A percentile compares a stretch with the other conserved stretches of the same genome.
Evolutionary conservation across 2,113 vertebrate species (phyloP).

Genomic region (Strix uralensis): DNA sequence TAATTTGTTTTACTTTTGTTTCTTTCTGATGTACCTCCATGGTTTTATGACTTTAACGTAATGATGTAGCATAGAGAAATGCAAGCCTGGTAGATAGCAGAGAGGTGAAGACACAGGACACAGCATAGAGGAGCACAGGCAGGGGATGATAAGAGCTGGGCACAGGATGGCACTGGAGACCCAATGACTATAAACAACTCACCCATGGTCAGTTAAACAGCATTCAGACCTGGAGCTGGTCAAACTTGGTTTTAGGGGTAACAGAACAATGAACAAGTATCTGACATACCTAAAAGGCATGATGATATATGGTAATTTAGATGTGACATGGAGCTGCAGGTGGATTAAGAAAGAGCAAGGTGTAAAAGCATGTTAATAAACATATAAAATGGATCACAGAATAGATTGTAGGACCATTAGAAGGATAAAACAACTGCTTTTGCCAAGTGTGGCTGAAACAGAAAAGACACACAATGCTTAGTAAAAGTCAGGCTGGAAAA

Average conservation of each 20-base stretch:
- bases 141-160: background rate
- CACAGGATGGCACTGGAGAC: background rate
- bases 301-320: background rate
- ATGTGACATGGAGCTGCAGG: background rate
- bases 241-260: background rate
- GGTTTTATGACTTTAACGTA: background rate
- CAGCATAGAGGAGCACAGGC: background rate
- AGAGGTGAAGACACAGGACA: background rate
- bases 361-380: background rate
- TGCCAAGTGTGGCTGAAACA: background rate
- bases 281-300: background rate
- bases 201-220: background rate
- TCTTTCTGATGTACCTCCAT: background rate
- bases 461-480: background rate
- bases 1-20: conserved; percentile 31
- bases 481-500: background rate
- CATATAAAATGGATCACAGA: background rate
- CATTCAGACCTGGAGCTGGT: background rate
- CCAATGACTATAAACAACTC: background rate
- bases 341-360: background rate
- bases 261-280: background rate
- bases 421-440: background rate
- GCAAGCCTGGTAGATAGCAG: background rate
- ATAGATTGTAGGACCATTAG: background rate
- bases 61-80: background rate